Base-by-base conservation (phyloP, 37 sponge, comb jelly and placozoan species). In the Bolinopsis microptera region DNA sequence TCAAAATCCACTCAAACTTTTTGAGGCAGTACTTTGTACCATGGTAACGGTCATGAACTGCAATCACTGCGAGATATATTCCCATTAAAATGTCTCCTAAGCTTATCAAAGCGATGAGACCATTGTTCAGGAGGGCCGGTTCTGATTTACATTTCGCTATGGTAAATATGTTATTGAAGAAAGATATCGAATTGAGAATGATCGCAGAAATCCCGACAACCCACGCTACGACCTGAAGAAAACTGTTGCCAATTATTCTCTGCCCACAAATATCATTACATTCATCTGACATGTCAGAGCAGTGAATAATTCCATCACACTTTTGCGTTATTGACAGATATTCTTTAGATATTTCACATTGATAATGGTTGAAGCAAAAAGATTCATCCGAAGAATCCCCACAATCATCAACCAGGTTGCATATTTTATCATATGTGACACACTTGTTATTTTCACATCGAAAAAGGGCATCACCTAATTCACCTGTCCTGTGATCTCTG, bases 391-490 rank as follows among this genome's bases (percentile, higher is more conserved):
- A 72, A 5, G 5, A 28, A 72, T 72, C 75, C 5, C 75, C 75
- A 28, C 75, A 72, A 28, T 72, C 75, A n/a, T 72, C 18, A 3
- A 34, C 83, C 83, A 82, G 23, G 23, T 82, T 35, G 38, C 83
- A 82, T 23, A 82, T 36, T 23, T 82, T 31, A 9, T 32, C 83
- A 35, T 30, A 82, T 3, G 22, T 13, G 3, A 82, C 23, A 35
- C 83, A 82, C 31, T 82, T 82, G 1, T 2, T 31, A 35, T 82
- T 82, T 24, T 35, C 83, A 82, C 83, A 82, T 32, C 2, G 37
- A 23, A 82, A 82, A 32, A 82, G 23, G 23, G 13, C 24, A 23
- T 32, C 31, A 36, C 30, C 24, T n/a, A n/a, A n/a, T n/a, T n/a
- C n/a, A n/a, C n/a, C n/a, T n/a, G n/a, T n/a, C 38, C 31, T 2